Percentiles rank a stretch among this genome's conserved stretches.
These are phyloP conservation scores for Pseudochirops cupreus DNA, from an alignment of 2,797 vertebrate species.

Conservation along the genomic window DNA sequence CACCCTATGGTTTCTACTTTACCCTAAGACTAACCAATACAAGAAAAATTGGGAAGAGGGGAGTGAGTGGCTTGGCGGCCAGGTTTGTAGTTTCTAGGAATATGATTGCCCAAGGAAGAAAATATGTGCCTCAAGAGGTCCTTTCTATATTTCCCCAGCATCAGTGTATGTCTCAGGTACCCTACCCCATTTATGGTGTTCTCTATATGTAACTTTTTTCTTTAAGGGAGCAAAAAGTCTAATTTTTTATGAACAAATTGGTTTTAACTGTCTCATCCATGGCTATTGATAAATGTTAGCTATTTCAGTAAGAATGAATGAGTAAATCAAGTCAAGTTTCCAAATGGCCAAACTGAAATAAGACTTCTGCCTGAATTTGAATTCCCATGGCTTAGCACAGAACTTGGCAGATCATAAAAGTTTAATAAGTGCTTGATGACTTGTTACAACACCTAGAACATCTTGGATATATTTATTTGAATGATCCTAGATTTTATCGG, in stretches of 20 bases:
- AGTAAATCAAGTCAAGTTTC: slow-evolving; percentile 23
- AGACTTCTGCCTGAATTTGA: slow-evolving; percentile 15
- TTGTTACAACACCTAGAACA: not conserved
- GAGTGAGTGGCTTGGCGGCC: not conserved
- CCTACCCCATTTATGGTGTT: not conserved
- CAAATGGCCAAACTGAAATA: slow-evolving; percentile 27
- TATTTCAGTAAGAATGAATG: not conserved
- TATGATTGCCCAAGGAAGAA: not conserved
- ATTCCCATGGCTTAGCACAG: not conserved
- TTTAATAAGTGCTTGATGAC: not conserved
- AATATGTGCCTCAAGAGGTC: not conserved
- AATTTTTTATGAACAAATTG: not conserved
- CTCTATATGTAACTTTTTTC: not conserved
- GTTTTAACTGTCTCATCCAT: not conserved
- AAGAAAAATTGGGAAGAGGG: not conserved
- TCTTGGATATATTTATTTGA: not conserved
- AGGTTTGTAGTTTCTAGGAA: not conserved
- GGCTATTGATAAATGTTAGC: not conserved
- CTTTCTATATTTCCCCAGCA: not conserved
- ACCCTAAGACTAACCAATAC: not conserved
- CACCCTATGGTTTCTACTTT: not conserved
- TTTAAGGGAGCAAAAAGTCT: not conserved
- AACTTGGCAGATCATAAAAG: not conserved
- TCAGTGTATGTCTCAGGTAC: not conserved
- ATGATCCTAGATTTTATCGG: not conserved